A percentile compares a stretch with the other conserved stretches of the same genome.
phyloP scores from a whole-genome alignment of 2,888 invertebrate species.

The Tiphia femorata region DNA sequence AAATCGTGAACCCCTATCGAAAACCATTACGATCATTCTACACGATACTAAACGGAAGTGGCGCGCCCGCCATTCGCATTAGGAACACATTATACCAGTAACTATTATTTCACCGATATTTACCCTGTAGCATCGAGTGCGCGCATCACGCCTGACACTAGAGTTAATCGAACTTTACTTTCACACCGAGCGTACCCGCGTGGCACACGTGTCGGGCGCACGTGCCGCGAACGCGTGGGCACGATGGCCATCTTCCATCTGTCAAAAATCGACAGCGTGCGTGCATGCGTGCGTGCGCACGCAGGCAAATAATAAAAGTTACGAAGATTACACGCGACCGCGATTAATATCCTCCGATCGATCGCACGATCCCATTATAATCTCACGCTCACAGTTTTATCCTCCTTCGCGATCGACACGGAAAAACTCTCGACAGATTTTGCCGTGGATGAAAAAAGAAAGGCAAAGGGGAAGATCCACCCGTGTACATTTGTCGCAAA shows the following conservation, averaged over 20 bases:
- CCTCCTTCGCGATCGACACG: background rate
- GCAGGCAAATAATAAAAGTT: constrained; percentile 27
- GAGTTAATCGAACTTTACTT: constrained; percentile 51
- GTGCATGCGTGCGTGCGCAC: constrained; percentile 32
- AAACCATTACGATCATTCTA: background rate
- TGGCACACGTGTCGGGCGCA: constrained; percentile 38
- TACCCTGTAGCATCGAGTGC: constrained; percentile 24
- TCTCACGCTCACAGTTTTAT: background rate
- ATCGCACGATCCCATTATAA: background rate
- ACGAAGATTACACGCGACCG: constrained; percentile 26
- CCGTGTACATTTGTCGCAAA: constrained; percentile 33
- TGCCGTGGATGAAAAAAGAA: background rate
- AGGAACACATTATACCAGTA: constrained; percentile 15
- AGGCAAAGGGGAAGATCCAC: constrained; percentile 16
- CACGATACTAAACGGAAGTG: too few relatives aligned
- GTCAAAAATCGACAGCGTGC: constrained; percentile 45
- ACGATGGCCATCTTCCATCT: constrained; percentile 45
- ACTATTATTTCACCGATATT: constrained; percentile 31
- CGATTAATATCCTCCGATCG: constrained; percentile 12
- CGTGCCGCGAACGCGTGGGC: constrained; percentile 32
- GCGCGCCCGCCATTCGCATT: too few relatives aligned
- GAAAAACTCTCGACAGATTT: too few relatives aligned
- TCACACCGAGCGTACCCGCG: constrained; percentile 43
- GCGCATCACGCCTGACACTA: constrained; percentile 40
- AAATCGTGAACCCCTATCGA: background rate